These are phyloP conservation scores for Stratiomys singularior DNA, from an alignment of 2,888 invertebrate species.

Conservation along the genomic window DNA sequence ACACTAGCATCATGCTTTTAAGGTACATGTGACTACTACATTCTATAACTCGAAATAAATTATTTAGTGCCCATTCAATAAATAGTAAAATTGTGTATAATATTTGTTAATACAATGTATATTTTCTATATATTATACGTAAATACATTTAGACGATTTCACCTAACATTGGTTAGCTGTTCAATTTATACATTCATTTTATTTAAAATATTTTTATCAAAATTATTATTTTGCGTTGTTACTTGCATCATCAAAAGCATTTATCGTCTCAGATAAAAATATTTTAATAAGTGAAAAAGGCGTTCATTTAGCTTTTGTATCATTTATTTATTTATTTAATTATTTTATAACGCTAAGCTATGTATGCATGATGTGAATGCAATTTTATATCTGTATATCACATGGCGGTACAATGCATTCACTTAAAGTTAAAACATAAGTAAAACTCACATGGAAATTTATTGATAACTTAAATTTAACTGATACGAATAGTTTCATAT, in stretches of 20 bases:
- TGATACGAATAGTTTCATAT: constrained; percentile 20
- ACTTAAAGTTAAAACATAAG: constrained; percentile 1
- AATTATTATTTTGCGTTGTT: constrained; percentile 26
- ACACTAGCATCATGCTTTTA: constrained; percentile 47
- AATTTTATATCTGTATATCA: constrained; percentile 46
- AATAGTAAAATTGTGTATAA: constrained; percentile 30
- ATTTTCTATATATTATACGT: constrained; percentile 10
- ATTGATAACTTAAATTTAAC: not conserved
- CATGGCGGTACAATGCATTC: constrained; percentile 50
- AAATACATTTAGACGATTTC: constrained; percentile 41
- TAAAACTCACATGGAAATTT: not conserved
- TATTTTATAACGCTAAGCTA: constrained; percentile 22
- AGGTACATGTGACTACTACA: constrained; percentile 55
- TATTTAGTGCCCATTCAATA: constrained; percentile 31
- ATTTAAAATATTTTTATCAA: constrained; percentile 48
- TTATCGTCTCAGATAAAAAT: constrained; percentile 44
- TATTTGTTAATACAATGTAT: constrained; percentile 44
- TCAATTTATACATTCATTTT: constrained; percentile 38
- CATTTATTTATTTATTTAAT: not conserved
- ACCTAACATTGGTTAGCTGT: not conserved
- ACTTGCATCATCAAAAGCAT: not conserved
- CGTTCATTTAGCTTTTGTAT: constrained; percentile 5
- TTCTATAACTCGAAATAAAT: constrained; percentile 41
- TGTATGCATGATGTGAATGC: constrained; percentile 9
- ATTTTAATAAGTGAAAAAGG: constrained; percentile 47